Base-by-base conservation (phyloP, 2,888 invertebrate genomes). In the Nysson spinosus region DNA sequence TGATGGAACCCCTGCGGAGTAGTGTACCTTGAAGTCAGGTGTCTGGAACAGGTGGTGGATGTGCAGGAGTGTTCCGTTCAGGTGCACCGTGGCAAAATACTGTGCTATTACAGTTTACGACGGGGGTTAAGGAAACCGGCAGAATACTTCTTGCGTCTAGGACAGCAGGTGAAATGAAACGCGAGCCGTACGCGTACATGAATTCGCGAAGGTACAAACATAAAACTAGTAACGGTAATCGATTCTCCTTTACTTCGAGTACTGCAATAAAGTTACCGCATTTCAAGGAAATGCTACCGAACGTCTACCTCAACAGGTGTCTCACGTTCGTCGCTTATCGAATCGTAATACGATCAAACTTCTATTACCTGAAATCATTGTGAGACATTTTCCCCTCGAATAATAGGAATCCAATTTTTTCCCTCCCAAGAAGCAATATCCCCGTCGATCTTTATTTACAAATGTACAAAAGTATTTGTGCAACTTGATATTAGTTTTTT, bases 1-100 rank as follows among this genome's bases (percentile, higher is more conserved):
- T 51, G 14, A 4, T 7, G 26, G 65, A 73, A 69, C 66, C 60
- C 68, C 73, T 47, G 58, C 69, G 55, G 75, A 71, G 66, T 42
- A 64, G 30, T 52, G 56, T 46, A 39, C 26, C 56, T 39, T 39
- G 54, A 60, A 42, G 52, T 78, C 78, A 77, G 72, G 72, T 76
- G 76, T 69, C 47, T 35, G 39, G 57, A 66, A 72, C 78, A 78
- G 78, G 78, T 78, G 78, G 54, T 65, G 35, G 73, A 75, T 39
- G 20, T 58, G 42, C 35, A 39, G 35, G 46, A 34, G 44, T 39
- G 60, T 61, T 51, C 54, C 52, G 49, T 69, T 73, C 71, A 67
- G 66, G 63, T 75, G 69, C 64, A 61, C 39, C 60, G 37, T 58
- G 14, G 55, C 64, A 60, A 72, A 73, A 47, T 32, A 63, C 50